A percentile compares a stretch with the other conserved stretches of the same genome.
These are phyloP conservation scores for Lepidotrigona ventralis DNA, from an alignment of 1,140 invertebrate genomes.

Conservation along the genomic window DNA sequence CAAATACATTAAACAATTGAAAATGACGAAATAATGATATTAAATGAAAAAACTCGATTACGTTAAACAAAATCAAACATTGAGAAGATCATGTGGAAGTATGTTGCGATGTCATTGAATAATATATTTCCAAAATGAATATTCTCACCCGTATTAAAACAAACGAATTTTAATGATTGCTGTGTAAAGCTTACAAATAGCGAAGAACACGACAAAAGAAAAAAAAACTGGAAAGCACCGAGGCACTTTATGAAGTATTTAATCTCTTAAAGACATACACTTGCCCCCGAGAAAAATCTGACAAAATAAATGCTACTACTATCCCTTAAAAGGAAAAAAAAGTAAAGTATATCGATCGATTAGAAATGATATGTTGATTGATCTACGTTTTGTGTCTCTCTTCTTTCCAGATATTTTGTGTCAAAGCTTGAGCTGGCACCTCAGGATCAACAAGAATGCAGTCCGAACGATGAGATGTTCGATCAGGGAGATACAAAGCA, in stretches of 20 bases:
- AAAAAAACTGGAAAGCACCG: constrained; percentile 55
- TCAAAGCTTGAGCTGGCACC: constrained; percentile 69
- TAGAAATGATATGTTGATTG: constrained; percentile 55
- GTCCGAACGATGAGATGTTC: constrained; percentile 65
- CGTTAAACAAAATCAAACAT: neutral
- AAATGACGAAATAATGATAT: neutral
- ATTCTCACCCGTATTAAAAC: neutral
- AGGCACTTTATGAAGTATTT: constrained; percentile 50
- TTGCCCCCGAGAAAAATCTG: constrained; percentile 32
- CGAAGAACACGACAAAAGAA: constrained; percentile 34
- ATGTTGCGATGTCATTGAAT: neutral
- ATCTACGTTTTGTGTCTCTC: constrained; percentile 73
- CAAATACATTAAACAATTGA: neutral
- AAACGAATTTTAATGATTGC: no score
- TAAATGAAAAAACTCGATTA: no score
- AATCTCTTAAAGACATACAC: constrained; percentile 22
- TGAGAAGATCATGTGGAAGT: neutral
- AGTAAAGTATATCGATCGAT: constrained; percentile 38
- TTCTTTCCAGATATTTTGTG: constrained; percentile 79
- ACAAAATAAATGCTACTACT: constrained; percentile 12
- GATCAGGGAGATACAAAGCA: constrained; percentile 62
- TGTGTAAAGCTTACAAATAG: neutral
- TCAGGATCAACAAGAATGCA: constrained; percentile 59
- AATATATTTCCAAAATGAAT: neutral
- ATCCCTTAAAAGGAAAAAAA: constrained; percentile 16